Evolutionary conservation across 92 coral and sea anemone genomes (phyloP).

Genomic region (Desmophyllum pertusum): DNA sequence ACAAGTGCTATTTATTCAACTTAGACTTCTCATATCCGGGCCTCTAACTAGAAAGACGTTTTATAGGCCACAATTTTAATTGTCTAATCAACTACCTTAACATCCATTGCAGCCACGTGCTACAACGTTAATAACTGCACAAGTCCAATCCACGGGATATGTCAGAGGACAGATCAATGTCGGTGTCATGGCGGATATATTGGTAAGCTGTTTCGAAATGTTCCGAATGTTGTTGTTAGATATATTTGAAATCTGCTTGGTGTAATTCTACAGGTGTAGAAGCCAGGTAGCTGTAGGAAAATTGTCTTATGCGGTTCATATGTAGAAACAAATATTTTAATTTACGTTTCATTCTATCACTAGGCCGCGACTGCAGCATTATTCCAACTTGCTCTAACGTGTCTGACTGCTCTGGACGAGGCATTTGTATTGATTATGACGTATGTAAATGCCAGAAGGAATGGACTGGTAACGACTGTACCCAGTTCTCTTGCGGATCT

Average conservation of each 20-base stretch:
- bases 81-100: neutral
- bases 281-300: neutral
- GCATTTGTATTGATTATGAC: conserved; percentile 51
- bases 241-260: neutral
- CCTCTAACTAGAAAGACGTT: too few species aligned
- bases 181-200: conserved; percentile 59
- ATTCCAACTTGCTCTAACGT: conserved; percentile 53
- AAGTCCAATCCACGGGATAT: conserved; percentile 51
- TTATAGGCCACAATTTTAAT: neutral
- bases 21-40: too few species aligned
- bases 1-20: too few species aligned
- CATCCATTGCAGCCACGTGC: conserved; percentile 45
- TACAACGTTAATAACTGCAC: conserved; percentile 67
- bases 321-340: neutral
- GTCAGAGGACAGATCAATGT: conserved; percentile 63
- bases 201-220: too few species aligned
- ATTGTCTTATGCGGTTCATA: too few species aligned
- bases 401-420: conserved; percentile 61
- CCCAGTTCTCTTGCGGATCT: conserved; percentile 53
- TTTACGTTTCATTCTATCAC: neutral
- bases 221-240: too few species aligned
- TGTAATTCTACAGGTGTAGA: neutral
- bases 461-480: conserved; percentile 55
- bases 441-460: conserved; percentile 57
- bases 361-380: conserved; percentile 39